These are phyloP conservation scores for Catharus ustulatus DNA, from an alignment of 2,797 vertebrate species.

Conservation along the genomic window DNA sequence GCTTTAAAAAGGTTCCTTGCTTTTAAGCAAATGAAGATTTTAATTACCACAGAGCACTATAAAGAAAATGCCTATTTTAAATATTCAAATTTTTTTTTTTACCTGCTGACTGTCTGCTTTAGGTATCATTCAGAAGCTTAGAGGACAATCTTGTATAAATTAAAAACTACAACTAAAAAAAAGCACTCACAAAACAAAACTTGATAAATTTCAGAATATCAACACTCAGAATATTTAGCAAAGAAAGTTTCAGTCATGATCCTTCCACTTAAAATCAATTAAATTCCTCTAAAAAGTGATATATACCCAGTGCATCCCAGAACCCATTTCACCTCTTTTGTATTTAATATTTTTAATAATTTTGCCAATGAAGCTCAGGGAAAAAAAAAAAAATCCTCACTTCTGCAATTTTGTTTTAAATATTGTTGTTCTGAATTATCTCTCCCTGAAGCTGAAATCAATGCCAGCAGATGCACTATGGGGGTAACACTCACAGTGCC, in stretches of 20 bases:
- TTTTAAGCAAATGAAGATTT: constrained; percentile 74
- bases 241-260: background rate
- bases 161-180: constrained; percentile 24
- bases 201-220: background rate
- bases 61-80: constrained; percentile 64
- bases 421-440: background rate
- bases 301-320: background rate
- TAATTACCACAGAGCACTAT: constrained; percentile 57
- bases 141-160: constrained; percentile 48
- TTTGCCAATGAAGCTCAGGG: background rate
- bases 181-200: background rate
- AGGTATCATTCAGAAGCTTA: constrained; percentile 53
- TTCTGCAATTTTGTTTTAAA: constrained; percentile 25
- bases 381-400: background rate
- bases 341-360: constrained; percentile 18
- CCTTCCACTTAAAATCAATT: background rate
- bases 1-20: constrained; percentile 62
- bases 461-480: background rate
- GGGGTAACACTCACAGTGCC: background rate
- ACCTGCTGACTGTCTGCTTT: constrained; percentile 59
- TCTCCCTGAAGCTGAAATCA: background rate
- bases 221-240: background rate
- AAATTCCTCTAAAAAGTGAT: background rate
- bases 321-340: background rate
- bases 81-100: constrained; percentile 60